Evolutionary conservation across 2,797 vertebrate genomes (phyloP).

Genomic region (Pseudopleuronectes americanus): DNA sequence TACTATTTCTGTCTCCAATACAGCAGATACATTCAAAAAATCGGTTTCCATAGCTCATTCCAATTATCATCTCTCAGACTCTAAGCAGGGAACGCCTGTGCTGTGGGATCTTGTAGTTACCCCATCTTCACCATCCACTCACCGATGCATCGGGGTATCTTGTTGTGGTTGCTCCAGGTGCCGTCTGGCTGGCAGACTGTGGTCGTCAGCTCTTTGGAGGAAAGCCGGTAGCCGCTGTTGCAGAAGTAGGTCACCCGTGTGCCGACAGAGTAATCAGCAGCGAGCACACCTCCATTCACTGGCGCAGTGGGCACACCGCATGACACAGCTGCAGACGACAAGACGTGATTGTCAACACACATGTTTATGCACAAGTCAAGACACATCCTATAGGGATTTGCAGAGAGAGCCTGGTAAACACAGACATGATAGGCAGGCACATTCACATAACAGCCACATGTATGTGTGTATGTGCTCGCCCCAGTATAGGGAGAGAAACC

Average conservation of each 20-base stretch:
- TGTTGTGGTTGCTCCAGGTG: conserved; percentile 98
- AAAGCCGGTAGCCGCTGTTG: conserved; percentile 94
- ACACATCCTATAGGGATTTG: conserved; percentile 23
- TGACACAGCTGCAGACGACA: conserved; percentile 88
- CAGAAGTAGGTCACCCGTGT: conserved; percentile 97
- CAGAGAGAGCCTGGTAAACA: conserved; percentile 18
- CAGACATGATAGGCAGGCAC: conserved; percentile 4
- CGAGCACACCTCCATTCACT: conserved; percentile 93
- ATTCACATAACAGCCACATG: conserved; percentile 1
- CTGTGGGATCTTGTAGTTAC: conserved; percentile 17
- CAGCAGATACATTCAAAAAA: conserved; percentile 10
- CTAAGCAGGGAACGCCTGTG: neutral
- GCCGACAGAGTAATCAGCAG: conserved; percentile 95
- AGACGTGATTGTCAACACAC: conserved; percentile 42
- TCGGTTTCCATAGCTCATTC: neutral
- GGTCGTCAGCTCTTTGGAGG: conserved; percentile 96
- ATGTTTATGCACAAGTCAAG: conserved; percentile 39
- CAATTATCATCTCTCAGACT: neutral
- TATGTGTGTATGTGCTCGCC: neutral
- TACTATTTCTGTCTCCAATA: neutral
- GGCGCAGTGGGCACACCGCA: conserved; percentile 95
- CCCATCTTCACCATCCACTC: conserved; percentile 46
- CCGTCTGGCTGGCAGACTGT: conserved; percentile 96
- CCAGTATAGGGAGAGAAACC: neutral
- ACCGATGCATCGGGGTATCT: conserved; percentile 97